Percentiles rank a stretch among this genome's conserved stretches.
phyloP scores from a whole-genome alignment of 2,113 vertebrate genomes.

The Phalacrocorax aristotelis region DNA sequence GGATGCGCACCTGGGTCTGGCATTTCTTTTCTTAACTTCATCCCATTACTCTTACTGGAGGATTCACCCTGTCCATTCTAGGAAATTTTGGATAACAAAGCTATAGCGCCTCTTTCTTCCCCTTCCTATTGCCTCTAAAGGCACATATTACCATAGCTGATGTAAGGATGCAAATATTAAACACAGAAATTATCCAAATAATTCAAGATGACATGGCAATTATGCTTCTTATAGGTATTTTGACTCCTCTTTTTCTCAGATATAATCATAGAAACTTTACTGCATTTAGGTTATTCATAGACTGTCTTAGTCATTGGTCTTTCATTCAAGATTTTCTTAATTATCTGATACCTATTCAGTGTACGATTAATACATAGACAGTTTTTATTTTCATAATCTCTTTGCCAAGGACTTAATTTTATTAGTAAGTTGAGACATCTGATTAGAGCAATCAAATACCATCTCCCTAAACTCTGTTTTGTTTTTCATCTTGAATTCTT shows the following conservation, averaged over 20 bases:
- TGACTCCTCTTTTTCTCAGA: background rate
- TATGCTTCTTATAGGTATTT: background rate
- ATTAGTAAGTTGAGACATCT: background rate
- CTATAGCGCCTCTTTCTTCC: background rate
- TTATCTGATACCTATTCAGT: background rate
- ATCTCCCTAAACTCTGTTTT: background rate
- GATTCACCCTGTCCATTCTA: background rate
- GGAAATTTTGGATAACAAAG: background rate
- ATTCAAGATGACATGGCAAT: background rate
- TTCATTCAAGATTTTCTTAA: background rate
- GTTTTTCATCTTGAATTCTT: background rate
- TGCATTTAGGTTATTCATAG: background rate
- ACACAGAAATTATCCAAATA: background rate
- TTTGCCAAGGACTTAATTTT: background rate
- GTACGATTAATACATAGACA: background rate
- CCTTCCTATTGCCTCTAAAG: background rate
- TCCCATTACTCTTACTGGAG: background rate
- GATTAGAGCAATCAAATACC: background rate
- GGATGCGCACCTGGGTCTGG: background rate
- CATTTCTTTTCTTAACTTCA: background rate
- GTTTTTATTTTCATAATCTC: background rate
- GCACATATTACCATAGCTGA: background rate
- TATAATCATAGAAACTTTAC: background rate
- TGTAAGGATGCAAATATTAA: background rate
- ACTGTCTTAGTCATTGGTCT: background rate